phyloP scores from a whole-genome alignment of 2,113 vertebrate genomes.

The Elachura formosa region DNA sequence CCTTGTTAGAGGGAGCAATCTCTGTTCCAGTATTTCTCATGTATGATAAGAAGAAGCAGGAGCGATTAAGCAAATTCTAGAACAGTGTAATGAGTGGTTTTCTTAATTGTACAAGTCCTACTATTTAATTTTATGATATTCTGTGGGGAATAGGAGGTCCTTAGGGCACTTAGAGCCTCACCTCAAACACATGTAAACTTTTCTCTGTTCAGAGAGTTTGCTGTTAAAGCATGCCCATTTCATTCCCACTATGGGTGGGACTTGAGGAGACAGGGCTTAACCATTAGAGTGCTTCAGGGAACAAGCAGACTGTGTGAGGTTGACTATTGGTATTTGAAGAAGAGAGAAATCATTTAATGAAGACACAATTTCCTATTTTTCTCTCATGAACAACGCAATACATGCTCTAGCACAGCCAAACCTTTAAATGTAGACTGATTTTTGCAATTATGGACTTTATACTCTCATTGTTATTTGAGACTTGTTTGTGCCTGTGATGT shows the following conservation, averaged over 20 bases:
- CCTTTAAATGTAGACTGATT: background rate
- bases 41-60: background rate
- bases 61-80: background rate
- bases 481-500: background rate
- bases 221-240: rapidly evolving
- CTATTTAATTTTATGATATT: background rate
- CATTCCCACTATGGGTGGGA: background rate
- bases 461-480: background rate
- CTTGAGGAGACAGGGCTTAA: background rate
- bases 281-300: background rate
- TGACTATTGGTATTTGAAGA: background rate
- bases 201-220: background rate
- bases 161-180: background rate
- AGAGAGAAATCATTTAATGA: background rate
- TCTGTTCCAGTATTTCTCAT: background rate
- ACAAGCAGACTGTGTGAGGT: background rate
- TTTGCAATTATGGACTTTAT: background rate
- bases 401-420: background rate
- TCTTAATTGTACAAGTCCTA: background rate
- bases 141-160: background rate
- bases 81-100: background rate
- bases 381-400: rapidly evolving
- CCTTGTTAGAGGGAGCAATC: background rate
- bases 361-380: background rate
- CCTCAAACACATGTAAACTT: background rate